These are phyloP conservation scores for Ammodytes marinus DNA, from an alignment of 2,113 vertebrate species.

Conservation along the genomic window DNA sequence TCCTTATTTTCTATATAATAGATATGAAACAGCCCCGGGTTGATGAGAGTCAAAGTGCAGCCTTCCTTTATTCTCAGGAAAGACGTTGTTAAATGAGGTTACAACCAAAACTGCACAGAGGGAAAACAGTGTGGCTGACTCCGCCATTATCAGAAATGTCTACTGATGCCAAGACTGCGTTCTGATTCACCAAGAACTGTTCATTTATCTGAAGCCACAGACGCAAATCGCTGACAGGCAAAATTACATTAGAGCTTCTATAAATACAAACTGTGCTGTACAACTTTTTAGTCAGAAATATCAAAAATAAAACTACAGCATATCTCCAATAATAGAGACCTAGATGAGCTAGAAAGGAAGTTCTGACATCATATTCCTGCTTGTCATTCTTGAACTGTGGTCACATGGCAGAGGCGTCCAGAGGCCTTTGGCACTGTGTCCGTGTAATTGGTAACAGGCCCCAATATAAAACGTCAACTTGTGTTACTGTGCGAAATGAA, in stretches of 20 bases:
- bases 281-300: neutral
- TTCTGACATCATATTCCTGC: conserved; percentile 36
- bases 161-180: conserved; percentile 38
- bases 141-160: conserved; percentile 39
- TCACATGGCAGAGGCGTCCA: conserved; percentile 28
- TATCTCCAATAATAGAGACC: conserved; percentile 16
- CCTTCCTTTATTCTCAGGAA: conserved; percentile 23
- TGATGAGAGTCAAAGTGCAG: conserved; percentile 35
- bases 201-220: conserved; percentile 52
- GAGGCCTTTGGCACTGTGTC: conserved; percentile 53
- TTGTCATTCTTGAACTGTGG: conserved; percentile 43
- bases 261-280: conserved; percentile 37
- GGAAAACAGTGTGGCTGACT: conserved; percentile 30
- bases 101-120: conserved; percentile 35
- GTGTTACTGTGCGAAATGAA: conserved; percentile 22
- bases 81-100: conserved; percentile 44
- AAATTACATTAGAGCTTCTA: conserved; percentile 18
- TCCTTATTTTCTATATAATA: neutral
- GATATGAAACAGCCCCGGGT: conserved; percentile 36
- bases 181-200: conserved; percentile 22
- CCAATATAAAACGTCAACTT: conserved; percentile 38
- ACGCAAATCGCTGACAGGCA: conserved; percentile 54
- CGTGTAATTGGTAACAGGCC: conserved; percentile 59
- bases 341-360: conserved; percentile 9
- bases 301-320: neutral